These are phyloP conservation scores for Corythaixoides concolor DNA, from an alignment of 2,113 vertebrate species.

Conservation along the genomic window DNA sequence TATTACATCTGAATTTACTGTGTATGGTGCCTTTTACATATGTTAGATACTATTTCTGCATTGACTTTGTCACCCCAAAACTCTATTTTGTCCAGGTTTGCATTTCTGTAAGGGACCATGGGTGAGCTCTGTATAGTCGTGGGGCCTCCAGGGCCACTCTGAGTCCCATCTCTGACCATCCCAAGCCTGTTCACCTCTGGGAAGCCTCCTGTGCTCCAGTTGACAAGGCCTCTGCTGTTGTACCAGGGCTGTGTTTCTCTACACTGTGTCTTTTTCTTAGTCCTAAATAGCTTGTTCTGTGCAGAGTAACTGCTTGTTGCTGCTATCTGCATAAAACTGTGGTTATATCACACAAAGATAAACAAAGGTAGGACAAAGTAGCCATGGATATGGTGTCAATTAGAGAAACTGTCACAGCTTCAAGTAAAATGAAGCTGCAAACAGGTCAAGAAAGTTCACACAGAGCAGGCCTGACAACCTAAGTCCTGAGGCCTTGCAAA, in stretches of 20 bases:
- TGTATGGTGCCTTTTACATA: neutral
- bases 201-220: neutral
- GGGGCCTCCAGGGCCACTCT: neutral
- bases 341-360: neutral
- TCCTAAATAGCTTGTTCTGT: neutral
- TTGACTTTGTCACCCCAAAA: neutral
- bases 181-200: neutral
- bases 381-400: neutral
- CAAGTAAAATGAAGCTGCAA: neutral
- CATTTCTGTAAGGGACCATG: neutral
- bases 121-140: neutral
- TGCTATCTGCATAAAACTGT: neutral
- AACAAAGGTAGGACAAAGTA: neutral
- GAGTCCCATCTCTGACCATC: neutral
- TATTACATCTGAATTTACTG: neutral
- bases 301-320: neutral
- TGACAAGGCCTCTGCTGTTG: neutral
- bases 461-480: neutral
- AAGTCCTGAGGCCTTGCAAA: neutral
- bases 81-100: neutral
- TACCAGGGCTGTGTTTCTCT: neutral
- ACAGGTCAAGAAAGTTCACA: neutral
- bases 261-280: neutral
- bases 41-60: neutral
- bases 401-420: neutral